These are phyloP conservation scores for Mastomys natalensis DNA, from an alignment of 2,113 vertebrate species.

Conservation along the genomic window DNA sequence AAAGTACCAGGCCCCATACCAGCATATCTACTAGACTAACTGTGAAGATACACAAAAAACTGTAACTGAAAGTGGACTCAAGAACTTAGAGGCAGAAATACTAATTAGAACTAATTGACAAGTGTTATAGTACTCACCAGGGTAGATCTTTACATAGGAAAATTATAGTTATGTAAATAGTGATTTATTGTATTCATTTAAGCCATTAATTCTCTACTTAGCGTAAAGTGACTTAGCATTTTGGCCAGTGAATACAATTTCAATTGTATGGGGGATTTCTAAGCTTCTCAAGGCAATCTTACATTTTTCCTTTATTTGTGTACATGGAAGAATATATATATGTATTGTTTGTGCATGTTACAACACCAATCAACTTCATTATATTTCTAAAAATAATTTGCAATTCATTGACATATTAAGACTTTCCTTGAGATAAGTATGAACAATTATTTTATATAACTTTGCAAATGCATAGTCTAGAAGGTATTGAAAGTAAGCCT, in stretches of 20 bases:
- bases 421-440: slow-evolving; percentile 10
- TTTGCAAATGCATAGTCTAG: slow-evolving; percentile 47
- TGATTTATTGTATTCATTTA: slow-evolving; percentile 75
- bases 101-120: slow-evolving; percentile 82
- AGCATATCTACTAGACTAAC: slow-evolving; percentile 55
- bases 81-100: slow-evolving; percentile 71
- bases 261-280: slow-evolving; percentile 60
- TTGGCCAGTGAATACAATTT: slow-evolving; percentile 64
- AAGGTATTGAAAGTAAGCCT: slow-evolving; percentile 56
- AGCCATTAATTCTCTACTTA: slow-evolving; percentile 75
- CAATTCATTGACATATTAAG: background rate
- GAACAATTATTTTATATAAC: slow-evolving; percentile 58
- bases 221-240: slow-evolving; percentile 17
- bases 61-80: slow-evolving; percentile 76
- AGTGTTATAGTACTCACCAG: slow-evolving; percentile 77
- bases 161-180: slow-evolving; percentile 78
- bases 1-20: slow-evolving; percentile 16
- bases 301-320: background rate
- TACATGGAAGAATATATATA: background rate
- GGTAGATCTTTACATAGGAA: slow-evolving; percentile 77
- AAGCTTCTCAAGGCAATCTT: slow-evolving; percentile 24
- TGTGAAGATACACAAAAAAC: slow-evolving; percentile 65
- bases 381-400: background rate
- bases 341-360: background rate
- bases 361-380: background rate